Evolutionary conservation across 1,140 invertebrate genomes (phyloP).

Genomic region (Drosophila lacertosa): DNA sequence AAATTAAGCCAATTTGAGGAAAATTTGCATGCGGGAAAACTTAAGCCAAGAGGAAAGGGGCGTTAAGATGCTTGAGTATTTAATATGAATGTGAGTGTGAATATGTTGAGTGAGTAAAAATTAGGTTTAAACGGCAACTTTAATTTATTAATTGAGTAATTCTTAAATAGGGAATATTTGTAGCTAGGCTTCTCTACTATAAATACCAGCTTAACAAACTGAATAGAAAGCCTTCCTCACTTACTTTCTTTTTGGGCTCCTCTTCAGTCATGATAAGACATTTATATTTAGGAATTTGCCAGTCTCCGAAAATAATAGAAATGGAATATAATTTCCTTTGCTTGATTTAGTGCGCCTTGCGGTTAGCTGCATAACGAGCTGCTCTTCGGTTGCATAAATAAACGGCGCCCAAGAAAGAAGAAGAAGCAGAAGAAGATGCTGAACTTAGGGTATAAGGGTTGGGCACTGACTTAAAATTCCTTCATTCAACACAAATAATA

Average conservation of each 20-base stretch:
- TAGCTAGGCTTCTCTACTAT: too few species aligned
- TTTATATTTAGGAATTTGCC: not conserved
- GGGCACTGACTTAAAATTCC: slow-evolving; percentile 54
- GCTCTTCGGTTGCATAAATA: slow-evolving; percentile 27
- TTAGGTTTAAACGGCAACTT: too few species aligned
- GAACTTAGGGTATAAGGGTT: too few species aligned
- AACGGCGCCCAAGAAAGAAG: too few species aligned
- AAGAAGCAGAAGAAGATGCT: too few species aligned
- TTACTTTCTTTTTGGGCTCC: too few species aligned
- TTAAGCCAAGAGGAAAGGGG: not conserved
- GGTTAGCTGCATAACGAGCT: slow-evolving; percentile 35
- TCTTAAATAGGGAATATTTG: too few species aligned
- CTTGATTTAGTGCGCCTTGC: slow-evolving; percentile 40
- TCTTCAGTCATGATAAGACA: not conserved
- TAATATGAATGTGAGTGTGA: not conserved
- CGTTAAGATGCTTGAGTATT: slow-evolving; percentile 8
- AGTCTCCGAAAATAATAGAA: not conserved
- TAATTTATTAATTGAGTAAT: too few species aligned
- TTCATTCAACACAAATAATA: slow-evolving; percentile 54
- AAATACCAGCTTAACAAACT: too few species aligned
- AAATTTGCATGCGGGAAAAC: slow-evolving; percentile 40
- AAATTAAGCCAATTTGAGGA: slow-evolving; percentile 69
- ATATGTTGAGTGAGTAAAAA: slow-evolving; percentile 21
- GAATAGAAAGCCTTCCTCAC: too few species aligned
- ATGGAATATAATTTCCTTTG: slow-evolving; percentile 35